phyloP scores from a whole-genome alignment of 2,888 invertebrate genomes.

The Drosophila subquinaria region DNA sequence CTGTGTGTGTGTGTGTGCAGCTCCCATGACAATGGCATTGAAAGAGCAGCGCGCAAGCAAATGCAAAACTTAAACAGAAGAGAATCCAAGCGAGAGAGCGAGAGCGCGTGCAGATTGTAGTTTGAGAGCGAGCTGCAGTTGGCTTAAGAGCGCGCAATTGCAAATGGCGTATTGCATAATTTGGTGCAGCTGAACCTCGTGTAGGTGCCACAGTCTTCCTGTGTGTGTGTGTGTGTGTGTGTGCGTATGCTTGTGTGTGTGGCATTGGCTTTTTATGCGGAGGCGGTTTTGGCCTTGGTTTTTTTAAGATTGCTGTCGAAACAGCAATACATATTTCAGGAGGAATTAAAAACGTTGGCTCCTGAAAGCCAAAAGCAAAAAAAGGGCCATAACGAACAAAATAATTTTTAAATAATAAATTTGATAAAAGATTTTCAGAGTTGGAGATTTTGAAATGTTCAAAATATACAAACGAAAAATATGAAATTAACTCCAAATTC shows the following conservation, averaged over 20 bases:
- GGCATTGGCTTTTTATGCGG: slow-evolving; percentile 60
- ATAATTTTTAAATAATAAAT: neutral
- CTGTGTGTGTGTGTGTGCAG: slow-evolving; percentile 38
- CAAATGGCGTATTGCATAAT: slow-evolving; percentile 72
- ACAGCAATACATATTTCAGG: slow-evolving; percentile 12
- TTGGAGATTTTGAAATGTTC: too few relatives aligned
- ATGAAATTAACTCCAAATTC: neutral
- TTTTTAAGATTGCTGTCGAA: slow-evolving; percentile 25
- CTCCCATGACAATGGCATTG: slow-evolving; percentile 82
- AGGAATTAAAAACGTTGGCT: slow-evolving; percentile 20
- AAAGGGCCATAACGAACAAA: too few relatives aligned
- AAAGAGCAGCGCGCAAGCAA: slow-evolving; percentile 55
- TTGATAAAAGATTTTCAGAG: too few relatives aligned
- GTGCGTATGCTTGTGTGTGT: slow-evolving; percentile 37
- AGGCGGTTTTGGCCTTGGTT: slow-evolving; percentile 71
- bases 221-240: slow-evolving; percentile 19
- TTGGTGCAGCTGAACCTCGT: slow-evolving; percentile 56
- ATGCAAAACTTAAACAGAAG: slow-evolving; percentile 11
- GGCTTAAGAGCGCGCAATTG: slow-evolving; percentile 48
- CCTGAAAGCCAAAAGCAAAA: neutral
- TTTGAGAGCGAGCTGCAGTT: slow-evolving; percentile 34
- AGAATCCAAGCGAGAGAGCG: slow-evolving; percentile 12
- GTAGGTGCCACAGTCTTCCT: slow-evolving; percentile 34
- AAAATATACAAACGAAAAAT: neutral
- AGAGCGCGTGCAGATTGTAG: slow-evolving; percentile 4